phyloP scores from a whole-genome alignment of 2,888 invertebrate genomes.

The Zygogramma bicolorata region DNA sequence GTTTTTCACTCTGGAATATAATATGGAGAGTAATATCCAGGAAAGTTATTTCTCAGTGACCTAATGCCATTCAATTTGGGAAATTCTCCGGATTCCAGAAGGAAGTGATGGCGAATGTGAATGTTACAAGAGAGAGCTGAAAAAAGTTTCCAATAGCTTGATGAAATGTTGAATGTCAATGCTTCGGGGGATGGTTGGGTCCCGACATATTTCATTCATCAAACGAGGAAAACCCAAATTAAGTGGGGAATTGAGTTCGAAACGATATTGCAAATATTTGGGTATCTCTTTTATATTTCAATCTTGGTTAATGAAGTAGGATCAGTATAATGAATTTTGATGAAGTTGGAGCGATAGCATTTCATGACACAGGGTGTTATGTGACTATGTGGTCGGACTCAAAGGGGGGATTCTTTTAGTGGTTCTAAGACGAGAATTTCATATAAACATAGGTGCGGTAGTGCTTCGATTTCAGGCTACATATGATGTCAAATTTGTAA shows the following conservation, averaged over 20 bases:
- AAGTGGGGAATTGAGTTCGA: neutral
- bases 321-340: no score
- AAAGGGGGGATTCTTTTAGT: no score
- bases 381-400: no score
- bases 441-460: no score
- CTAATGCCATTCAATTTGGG: neutral
- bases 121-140: neutral
- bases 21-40: constrained; percentile 19
- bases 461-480: no score
- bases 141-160: neutral
- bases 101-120: neutral
- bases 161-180: neutral
- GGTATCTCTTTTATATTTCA: neutral
- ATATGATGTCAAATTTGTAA: no score
- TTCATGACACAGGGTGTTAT: no score
- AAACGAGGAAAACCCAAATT: neutral
- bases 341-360: no score
- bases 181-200: neutral
- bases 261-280: neutral
- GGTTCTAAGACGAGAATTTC: no score
- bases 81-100: neutral
- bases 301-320: neutral
- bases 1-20: constrained; percentile 32
- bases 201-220: no score
- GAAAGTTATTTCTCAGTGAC: constrained; percentile 2